A percentile compares a stretch with the other conserved stretches of the same genome.
phyloP scores from a whole-genome alignment of 1,140 invertebrate genomes.

The Drosophila ercepeae region DNA sequence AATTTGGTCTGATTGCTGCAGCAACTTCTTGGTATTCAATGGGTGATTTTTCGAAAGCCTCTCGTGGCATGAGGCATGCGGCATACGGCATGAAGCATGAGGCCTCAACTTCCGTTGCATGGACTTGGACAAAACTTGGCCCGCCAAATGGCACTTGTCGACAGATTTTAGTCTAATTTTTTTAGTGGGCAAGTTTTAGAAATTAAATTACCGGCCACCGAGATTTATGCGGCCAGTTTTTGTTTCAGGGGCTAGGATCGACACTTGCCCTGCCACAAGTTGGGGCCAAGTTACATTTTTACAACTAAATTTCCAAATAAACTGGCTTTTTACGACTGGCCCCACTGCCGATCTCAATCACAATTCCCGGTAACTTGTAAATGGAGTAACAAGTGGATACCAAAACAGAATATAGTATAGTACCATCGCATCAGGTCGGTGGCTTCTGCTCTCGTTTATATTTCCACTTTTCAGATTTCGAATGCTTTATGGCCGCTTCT shows the following conservation, averaged over 20 bases:
- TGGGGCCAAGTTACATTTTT: conserved; percentile 58
- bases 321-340: conserved; percentile 70
- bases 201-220: conserved; percentile 54
- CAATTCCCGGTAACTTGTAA: conserved; percentile 79
- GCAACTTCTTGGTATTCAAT: conserved; percentile 70
- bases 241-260: conserved; percentile 22
- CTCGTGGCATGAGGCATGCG: conserved; percentile 42
- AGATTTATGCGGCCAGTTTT: conserved; percentile 65
- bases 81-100: conserved; percentile 50
- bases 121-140: conserved; percentile 39
- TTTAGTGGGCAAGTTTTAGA: conserved; percentile 53
- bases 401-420: conserved; percentile 2
- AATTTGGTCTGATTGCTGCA: conserved; percentile 64
- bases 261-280: conserved; percentile 54
- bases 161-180: conserved; percentile 70
- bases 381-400: conserved; percentile 81
- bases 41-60: conserved; percentile 12
- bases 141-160: conserved; percentile 61
- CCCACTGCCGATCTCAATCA: conserved; percentile 73
- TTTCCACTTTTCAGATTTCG: conserved; percentile 49
- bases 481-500: conserved; percentile 70
- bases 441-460: conserved; percentile 36
- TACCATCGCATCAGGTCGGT: conserved; percentile 23
- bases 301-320: conserved; percentile 81
- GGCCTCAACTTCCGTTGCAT: conserved; percentile 69